A percentile compares a stretch with the other conserved stretches of the same genome.
phyloP scores from a whole-genome alignment of 2,888 invertebrate genomes.

The Eurytoma californica region DNA sequence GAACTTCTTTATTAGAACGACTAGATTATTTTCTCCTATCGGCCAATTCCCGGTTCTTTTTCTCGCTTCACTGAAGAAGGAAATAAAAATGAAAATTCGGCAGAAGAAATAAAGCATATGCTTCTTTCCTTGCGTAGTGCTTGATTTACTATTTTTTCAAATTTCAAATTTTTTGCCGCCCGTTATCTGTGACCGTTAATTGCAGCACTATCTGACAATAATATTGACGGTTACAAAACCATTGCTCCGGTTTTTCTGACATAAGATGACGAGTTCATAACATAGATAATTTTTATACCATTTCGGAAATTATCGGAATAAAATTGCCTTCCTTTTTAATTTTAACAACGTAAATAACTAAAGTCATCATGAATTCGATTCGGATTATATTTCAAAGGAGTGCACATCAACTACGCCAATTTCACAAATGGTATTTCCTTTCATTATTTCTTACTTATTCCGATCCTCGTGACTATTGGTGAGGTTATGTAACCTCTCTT shows the following conservation, averaged over 20 bases:
- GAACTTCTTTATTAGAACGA: no score
- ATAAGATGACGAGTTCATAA: slow-evolving; percentile 14
- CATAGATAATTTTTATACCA: not conserved
- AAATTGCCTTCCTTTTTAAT: not conserved
- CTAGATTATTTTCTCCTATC: no score
- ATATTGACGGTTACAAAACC: not conserved
- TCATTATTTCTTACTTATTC: slow-evolving; percentile 19
- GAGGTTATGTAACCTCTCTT: slow-evolving; percentile 66
- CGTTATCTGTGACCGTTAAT: not conserved
- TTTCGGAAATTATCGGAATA: not conserved
- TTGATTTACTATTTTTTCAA: no score
- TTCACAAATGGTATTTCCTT: slow-evolving; percentile 67
- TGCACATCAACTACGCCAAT: slow-evolving; percentile 64
- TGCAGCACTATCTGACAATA: not conserved
- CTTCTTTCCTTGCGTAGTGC: no score
- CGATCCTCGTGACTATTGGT: slow-evolving; percentile 8
- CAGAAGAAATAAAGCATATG: no score
- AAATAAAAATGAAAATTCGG: no score
- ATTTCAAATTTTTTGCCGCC: no score
- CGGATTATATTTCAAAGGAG: slow-evolving; percentile 63
- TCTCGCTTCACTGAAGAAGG: no score
- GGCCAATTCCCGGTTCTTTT: no score
- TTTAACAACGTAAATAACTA: slow-evolving; percentile 27
- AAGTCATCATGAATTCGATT: slow-evolving; percentile 66
- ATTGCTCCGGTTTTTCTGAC: slow-evolving; percentile 11